Evolutionary conservation across 2,888 invertebrate genomes (phyloP).

Genomic region (Oscheius myriophilus): DNA sequence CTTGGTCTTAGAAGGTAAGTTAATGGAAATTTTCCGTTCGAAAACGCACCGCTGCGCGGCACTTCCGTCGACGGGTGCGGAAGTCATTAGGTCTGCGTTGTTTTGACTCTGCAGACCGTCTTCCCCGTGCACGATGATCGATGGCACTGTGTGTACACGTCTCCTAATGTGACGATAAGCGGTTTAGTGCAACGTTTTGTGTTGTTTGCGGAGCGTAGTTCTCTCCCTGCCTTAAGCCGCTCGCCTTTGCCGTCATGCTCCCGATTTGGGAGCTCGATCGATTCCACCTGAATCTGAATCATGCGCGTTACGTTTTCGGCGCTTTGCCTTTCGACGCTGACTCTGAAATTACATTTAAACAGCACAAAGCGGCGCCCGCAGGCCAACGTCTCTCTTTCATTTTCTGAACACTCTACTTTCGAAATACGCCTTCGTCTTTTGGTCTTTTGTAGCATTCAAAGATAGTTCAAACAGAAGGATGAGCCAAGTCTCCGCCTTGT

Average conservation of each 20-base stretch:
- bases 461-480: too few relatives aligned
- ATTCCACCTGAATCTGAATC: conserved; percentile 16
- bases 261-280: conserved; percentile 25
- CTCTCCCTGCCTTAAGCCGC: conserved; percentile 20
- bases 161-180: conserved; percentile 29
- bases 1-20: too few relatives aligned
- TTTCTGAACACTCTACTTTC: too few relatives aligned
- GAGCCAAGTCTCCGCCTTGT: too few relatives aligned
- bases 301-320: too few relatives aligned
- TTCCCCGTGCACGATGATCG: not conserved
- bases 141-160: conserved; percentile 23
- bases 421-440: too few relatives aligned
- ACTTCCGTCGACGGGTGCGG: not conserved
- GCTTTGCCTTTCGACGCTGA: too few relatives aligned
- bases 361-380: too few relatives aligned
- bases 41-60: not conserved
- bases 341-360: too few relatives aligned
- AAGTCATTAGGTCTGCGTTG: not conserved
- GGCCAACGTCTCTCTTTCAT: too few relatives aligned
- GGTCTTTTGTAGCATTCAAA: too few relatives aligned
- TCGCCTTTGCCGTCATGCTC: conserved; percentile 11
- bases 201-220: conserved; percentile 28
- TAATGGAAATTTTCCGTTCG: too few relatives aligned
- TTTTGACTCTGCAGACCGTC: not conserved
- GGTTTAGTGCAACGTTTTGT: conserved; percentile 30